Evolutionary conservation across 2,113 vertebrate species (phyloP), one percentile per base, ranked within the genome.

Genomic region (Chaetops frenatus): DNA sequence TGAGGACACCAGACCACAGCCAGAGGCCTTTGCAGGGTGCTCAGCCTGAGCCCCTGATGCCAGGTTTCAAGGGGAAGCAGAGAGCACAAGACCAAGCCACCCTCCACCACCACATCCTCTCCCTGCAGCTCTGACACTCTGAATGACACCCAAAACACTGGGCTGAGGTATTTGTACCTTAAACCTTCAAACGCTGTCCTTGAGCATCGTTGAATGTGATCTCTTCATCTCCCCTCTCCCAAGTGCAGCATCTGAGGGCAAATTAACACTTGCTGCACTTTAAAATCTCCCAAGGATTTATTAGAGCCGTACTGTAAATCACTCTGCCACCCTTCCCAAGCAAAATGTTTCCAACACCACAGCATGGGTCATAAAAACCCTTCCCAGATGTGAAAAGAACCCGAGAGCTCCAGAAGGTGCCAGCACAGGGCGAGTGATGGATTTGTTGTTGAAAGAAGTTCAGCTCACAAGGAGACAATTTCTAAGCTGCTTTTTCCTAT

Each of bases 161-260:
- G 24, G 4, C 51, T 17, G 51, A 57, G 48, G 12, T 17, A 4
- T 93, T 60, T 45, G 24, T 18, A 27, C 5, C 28, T 36, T 15
- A 81, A 51, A 31, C 6, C 47, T 45, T 48, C 40, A 9, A 16
- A 77, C 3, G 19, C 17, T 51, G 56, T 66, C 25, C 65, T 60
- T 42, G 7, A 64, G 42, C 56, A 51, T 42, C 0, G 0, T 45
- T 45, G 28, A 81, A 28, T 0, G 2, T 0, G 0, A 40, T 23
- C 48, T 54, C 56, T 10, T 33, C 45, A 27, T 23, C 11, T 3
- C 15, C 10, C 11, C 20, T 10, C 19, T 15, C 27, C 17, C 17
- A 66, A 78, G 47, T 3, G 22, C 36, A 44, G 58, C 15, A 24
- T 3, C 8, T 38, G 35, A 71, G 20, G 23, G 33, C 27, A 35